Evolutionary conservation across 2,888 invertebrate species (phyloP), one percentile per base, ranked within the genome.

Genomic region (Tryphoninae sp.): DNA sequence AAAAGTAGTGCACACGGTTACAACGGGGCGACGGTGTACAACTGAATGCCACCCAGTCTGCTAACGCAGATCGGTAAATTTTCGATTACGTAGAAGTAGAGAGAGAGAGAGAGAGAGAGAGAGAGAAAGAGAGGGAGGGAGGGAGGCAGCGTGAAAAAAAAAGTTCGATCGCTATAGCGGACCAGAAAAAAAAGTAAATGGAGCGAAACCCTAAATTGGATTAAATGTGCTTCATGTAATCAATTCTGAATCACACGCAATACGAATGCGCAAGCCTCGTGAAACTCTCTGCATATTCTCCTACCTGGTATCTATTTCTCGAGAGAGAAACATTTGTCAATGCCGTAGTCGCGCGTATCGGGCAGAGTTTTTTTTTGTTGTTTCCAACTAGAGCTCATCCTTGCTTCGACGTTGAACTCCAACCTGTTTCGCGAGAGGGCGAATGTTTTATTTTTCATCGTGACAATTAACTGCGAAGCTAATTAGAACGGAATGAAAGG

Each of bases 191-290:
- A 51, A 78, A 26, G 55, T 61, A 64, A 75, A 75, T 78, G 53
- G 62, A 72, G 72, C 55, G 45, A 23, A 59, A 76, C 82, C 72
- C 79, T 72, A 72, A 82, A 82, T 82, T 82, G 75, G 79, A 82
- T 82, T 76, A 72, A 79, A 79, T 79, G 61, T 68, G 72, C 67
- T 82, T 82, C 79, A 82, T 82, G 76, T 79, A 82, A 79, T 82
- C 76, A 76, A 82, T 82, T 76, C 72, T 61, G 71, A 76, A 79
- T 79, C 67, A 79, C 68, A 76, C 45, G 40, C 75, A 62, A 79
- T 42, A 51, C 53, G 45, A 55, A 78, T 65, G 49, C 69, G 26
- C 58, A 55, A 71, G 45, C 49, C n/a, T 9, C 62, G 45, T 33
- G 22, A 69, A 71, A 71, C 68, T 61, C 55, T 22, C 55, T 59